phyloP scores from a whole-genome alignment of 2,797 vertebrate species.

The Austrolebias charrua region DNA sequence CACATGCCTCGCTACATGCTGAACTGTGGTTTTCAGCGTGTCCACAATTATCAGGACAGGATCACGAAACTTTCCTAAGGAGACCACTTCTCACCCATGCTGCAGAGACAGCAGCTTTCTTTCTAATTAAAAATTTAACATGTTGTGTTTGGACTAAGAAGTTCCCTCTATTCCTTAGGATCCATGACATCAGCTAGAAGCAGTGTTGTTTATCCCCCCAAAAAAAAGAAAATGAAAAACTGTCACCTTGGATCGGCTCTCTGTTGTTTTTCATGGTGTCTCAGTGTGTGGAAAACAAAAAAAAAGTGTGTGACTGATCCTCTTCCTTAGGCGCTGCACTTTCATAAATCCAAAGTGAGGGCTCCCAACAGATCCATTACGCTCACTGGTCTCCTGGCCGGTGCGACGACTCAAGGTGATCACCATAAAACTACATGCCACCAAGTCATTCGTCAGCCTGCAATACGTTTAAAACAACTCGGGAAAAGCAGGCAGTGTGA shows the following conservation, averaged over 20 bases:
- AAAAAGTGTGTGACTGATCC: conserved; percentile 80
- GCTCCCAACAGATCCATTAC: conserved; percentile 84
- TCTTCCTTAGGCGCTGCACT: conserved; percentile 53
- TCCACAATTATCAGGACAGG: conserved; percentile 10
- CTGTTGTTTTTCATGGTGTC: conserved; percentile 77
- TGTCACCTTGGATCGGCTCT: conserved; percentile 79
- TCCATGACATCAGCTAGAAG: conserved; percentile 31
- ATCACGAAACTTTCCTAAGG: conserved; percentile 19
- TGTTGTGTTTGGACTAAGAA: conserved; percentile 15
- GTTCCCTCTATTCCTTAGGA: conserved; percentile 17
- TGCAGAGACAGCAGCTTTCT: conserved; percentile 17
- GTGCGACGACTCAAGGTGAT: conserved; percentile 85
- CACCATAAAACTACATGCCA: conserved; percentile 79
- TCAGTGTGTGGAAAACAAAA: conserved; percentile 59
- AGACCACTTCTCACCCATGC: conserved; percentile 11
- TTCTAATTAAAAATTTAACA: conserved; percentile 20
- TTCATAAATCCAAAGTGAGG: conserved; percentile 86
- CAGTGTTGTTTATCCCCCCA: conserved; percentile 60
- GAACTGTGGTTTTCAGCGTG: conserved; percentile 20
- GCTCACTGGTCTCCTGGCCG: conserved; percentile 84
- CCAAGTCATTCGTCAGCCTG: conserved; percentile 62
- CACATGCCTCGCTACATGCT: conserved; percentile 29
- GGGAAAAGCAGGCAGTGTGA: conserved; percentile 42
- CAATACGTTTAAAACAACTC: conserved; percentile 63
- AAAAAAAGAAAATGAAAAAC: conserved; percentile 47